Evolutionary conservation across 2,113 vertebrate species (phyloP).

Genomic region (Sterrhoptilus dennistouni): DNA sequence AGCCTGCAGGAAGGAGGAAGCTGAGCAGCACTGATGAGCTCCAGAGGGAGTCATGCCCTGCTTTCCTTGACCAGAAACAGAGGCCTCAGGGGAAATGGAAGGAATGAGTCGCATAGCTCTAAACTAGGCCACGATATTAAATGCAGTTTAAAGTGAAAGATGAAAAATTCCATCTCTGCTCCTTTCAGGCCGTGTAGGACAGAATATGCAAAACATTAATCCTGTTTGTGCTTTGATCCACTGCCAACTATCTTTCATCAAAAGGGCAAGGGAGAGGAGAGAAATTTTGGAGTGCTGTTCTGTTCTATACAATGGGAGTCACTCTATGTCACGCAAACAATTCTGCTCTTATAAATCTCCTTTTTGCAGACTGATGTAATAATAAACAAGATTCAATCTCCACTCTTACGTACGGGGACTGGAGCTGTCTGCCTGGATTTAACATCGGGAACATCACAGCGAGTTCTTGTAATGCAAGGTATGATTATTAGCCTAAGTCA

Average conservation of each 20-base stretch:
- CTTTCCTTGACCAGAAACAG: conserved; percentile 52
- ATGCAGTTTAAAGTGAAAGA: conserved; percentile 49
- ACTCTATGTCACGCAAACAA: conserved; percentile 16
- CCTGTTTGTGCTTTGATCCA: conserved; percentile 59
- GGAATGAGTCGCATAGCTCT: conserved; percentile 34
- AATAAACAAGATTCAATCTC: conserved; percentile 31
- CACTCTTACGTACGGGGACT: neutral
- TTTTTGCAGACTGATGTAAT: conserved; percentile 31
- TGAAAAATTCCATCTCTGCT: conserved; percentile 59
- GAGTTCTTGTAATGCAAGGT: neutral
- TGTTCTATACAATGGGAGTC: conserved; percentile 31
- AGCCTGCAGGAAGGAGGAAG: neutral
- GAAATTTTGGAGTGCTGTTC: conserved; percentile 33
- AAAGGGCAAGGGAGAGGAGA: conserved; percentile 46
- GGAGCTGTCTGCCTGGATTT: conserved; percentile 11
- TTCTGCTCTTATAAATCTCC: conserved; percentile 11
- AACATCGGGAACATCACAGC: conserved; percentile 3
- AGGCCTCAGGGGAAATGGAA: conserved; percentile 38
- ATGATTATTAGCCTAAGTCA: neutral
- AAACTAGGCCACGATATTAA: conserved; percentile 52
- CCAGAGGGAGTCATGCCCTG: conserved; percentile 48
- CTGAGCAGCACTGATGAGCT: conserved; percentile 33
- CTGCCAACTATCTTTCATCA: conserved; percentile 57
- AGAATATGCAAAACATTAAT: conserved; percentile 67
- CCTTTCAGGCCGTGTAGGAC: conserved; percentile 56